These are phyloP conservation scores for Aphaenogaster floridana DNA, from an alignment of 1,140 invertebrate genomes.

Conservation along the genomic window DNA sequence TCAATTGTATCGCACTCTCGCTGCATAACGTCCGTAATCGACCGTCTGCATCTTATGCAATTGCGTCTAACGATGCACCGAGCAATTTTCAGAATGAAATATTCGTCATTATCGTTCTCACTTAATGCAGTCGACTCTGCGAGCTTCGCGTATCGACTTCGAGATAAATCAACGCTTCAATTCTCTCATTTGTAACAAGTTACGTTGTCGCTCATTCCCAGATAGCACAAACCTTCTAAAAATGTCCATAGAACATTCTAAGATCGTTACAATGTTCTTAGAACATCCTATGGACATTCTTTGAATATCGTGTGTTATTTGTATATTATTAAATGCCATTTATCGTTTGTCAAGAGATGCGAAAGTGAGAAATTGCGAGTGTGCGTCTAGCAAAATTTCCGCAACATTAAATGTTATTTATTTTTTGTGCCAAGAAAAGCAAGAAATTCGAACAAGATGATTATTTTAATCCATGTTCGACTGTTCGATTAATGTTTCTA, in stretches of 20 bases:
- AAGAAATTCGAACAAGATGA: no score
- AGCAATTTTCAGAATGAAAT: neutral
- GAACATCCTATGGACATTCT: no score
- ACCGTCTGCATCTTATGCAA: constrained; percentile 40
- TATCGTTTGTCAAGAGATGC: neutral
- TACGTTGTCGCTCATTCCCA: neutral
- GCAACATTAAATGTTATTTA: no score
- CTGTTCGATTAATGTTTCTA: constrained; percentile 10
- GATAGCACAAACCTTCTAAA: no score
- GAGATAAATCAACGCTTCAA: constrained; percentile 22
- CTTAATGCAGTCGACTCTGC: constrained; percentile 2
- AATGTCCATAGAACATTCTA: no score
- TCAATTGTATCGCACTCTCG: constrained; percentile 43
- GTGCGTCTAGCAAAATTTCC: neutral
- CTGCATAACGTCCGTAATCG: constrained; percentile 40
- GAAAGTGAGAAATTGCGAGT: neutral
- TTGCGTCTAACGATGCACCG: constrained; percentile 22
- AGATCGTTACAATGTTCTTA: no score
- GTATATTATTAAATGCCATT: neutral
- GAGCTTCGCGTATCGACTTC: neutral
- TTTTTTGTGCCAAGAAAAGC: no score
- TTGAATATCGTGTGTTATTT: neutral
- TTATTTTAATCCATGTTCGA: neutral
- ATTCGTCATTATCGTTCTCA: constrained; percentile 6
- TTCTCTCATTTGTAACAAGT: neutral